Evolutionary conservation across 2,888 invertebrate species (phyloP).

Genomic region (Cordilura impudica): DNA sequence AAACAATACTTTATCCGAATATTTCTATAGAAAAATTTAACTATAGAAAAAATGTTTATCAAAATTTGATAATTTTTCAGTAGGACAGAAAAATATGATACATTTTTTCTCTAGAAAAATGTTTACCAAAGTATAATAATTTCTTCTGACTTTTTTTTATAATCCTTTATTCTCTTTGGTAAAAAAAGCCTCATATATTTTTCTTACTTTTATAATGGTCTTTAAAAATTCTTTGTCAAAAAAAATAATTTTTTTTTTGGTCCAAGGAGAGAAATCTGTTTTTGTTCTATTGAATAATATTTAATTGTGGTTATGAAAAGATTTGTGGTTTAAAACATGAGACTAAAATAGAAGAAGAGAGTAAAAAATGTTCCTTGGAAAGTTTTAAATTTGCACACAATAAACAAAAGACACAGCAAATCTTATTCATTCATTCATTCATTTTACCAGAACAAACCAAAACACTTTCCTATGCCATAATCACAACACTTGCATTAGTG

Average conservation of each 20-base stretch:
- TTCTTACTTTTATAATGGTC: not conserved
- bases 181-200: not conserved
- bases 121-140: too few relatives aligned
- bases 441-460: slow-evolving; percentile 31
- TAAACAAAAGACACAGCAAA: slow-evolving; percentile 35
- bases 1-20: too few relatives aligned
- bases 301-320: slow-evolving; percentile 61
- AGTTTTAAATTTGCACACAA: not conserved
- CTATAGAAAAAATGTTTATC: too few relatives aligned
- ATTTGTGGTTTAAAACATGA: slow-evolving; percentile 51
- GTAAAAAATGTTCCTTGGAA: not conserved
- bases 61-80: too few relatives aligned
- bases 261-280: not conserved
- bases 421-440: slow-evolving; percentile 44
- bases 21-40: too few relatives aligned
- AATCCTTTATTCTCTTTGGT: too few relatives aligned
- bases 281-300: slow-evolving; percentile 20
- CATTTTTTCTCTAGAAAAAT: too few relatives aligned
- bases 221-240: not conserved
- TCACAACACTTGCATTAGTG: slow-evolving; percentile 59
- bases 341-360: not conserved
- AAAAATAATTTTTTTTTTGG: too few relatives aligned
- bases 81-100: too few relatives aligned
- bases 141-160: too few relatives aligned
- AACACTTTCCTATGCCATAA: slow-evolving; percentile 42